Base-by-base conservation (phyloP, 2,113 vertebrate genomes). In the Pseudopipra pipra region DNA sequence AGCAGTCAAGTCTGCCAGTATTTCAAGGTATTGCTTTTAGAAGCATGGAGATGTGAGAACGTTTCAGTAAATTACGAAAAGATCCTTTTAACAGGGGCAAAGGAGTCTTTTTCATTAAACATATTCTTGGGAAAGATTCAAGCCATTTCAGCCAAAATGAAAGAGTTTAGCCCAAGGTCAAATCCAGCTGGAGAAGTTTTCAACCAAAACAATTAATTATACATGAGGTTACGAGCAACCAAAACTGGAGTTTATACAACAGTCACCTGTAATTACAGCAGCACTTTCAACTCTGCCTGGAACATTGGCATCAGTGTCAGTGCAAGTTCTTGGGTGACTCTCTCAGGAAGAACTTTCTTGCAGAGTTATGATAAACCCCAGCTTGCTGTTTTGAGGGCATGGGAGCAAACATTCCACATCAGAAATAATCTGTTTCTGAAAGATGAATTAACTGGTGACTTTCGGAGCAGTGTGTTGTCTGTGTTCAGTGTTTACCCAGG, bases 201-300 rank as follows among this genome's bases (percentile, higher is more conserved):
- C 63, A 84, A 61, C 82, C 92, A 56, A 90, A 96, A 91, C 76
- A 94, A 88, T 95, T 91, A 95, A 90, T 94, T 80, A 84, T 81
- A 86, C 68, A 71, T 71, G 72, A 91, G 93, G 22, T 80, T 86
- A 84, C 24, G 44, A 88, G 79, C 79, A 90, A 96, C 87, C 61
- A 84, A 78, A 91, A 52, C 82, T 54, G 62, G 61, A 80, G 61
- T 89, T 71, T 95, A 39, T 77, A 71, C 84, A 78, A 31, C 24
- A 86, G 63, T 44, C 71, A 92, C 11, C 14, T 90, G 68, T 94
- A 78, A 65, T 90, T 68, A 78, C 46, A 81, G 83, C 24, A 14
- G 37, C 12, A 2, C 56, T 85, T 90, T 89, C 70, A 78, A 4
- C 56, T 79, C 56, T 74, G 76, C 41, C 87, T 81, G 6, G 55